Conservation (phyloP, 2,113 vertebrate genomes). For the Oplegnathus fasciatus region DNA sequence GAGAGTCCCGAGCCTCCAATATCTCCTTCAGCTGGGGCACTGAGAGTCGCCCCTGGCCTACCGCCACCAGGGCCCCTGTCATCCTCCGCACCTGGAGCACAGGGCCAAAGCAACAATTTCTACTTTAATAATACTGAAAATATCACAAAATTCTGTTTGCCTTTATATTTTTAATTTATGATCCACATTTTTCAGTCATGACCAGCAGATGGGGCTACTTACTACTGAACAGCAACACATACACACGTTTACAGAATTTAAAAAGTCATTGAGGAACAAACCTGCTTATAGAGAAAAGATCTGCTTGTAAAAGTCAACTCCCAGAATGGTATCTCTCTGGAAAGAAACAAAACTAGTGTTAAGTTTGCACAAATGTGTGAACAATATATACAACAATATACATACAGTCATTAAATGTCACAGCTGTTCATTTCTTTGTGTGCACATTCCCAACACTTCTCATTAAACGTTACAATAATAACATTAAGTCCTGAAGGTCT, state of each 20-base stretch:
- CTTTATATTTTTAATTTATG: slow-evolving; percentile 5
- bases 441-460: not conserved
- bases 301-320: slow-evolving; percentile 89
- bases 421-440: not conserved
- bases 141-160: not conserved
- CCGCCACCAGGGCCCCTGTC: slow-evolving; percentile 89
- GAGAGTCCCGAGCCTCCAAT: slow-evolving; percentile 83
- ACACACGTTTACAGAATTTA: not conserved
- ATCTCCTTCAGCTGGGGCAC: slow-evolving; percentile 83
- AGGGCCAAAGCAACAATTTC: not conserved
- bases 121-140: not conserved
- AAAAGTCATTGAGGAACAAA: slow-evolving; percentile 64
- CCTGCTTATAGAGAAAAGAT: slow-evolving; percentile 94
- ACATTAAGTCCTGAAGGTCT: not conserved
- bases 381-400: not conserved
- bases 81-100: slow-evolving; percentile 90
- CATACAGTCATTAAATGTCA: not conserved
- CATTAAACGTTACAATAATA: not conserved
- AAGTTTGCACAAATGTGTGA: not conserved
- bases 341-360: slow-evolving; percentile 12
- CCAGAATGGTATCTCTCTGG: slow-evolving; percentile 87
- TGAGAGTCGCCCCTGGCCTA: slow-evolving; percentile 84
- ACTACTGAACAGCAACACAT: not conserved
- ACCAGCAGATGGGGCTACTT: slow-evolving; percentile 71
- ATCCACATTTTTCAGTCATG: not conserved